Conservation (phyloP, 2,797 vertebrate genomes). For the Tympanoctomys barrerae region DNA sequence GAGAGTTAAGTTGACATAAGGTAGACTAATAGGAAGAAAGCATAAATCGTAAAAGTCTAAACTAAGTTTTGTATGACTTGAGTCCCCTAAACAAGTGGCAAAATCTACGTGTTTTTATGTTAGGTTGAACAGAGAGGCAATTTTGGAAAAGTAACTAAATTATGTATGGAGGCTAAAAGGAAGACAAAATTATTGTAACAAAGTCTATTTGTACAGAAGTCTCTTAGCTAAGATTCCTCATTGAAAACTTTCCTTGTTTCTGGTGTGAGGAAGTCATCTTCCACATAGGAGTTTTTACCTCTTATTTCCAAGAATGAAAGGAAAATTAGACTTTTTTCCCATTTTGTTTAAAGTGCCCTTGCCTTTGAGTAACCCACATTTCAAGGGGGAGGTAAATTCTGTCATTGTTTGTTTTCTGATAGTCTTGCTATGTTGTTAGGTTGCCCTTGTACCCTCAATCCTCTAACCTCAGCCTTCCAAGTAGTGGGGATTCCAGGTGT, state of each 20-base stretch:
- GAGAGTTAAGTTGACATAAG: constrained; percentile 8
- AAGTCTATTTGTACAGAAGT: not conserved
- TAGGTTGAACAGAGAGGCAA: not conserved
- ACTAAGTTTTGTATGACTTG: not conserved
- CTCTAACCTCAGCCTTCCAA: not conserved
- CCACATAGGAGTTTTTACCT: not conserved
- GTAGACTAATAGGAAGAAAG: not conserved
- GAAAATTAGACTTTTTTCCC: not conserved
- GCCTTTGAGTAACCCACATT: not conserved
- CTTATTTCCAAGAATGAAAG: not conserved
- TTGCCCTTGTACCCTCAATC: too few relatives aligned
- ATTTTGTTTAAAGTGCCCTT: not conserved
- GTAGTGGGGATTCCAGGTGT: not conserved
- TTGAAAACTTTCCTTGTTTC: not conserved
- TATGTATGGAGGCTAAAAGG: not conserved
- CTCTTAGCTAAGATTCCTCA: not conserved
- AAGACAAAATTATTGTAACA: constrained; percentile 13
- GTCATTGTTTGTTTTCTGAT: too few relatives aligned
- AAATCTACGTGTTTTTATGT: not conserved
- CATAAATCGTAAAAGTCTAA: not conserved
- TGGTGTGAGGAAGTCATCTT: not conserved
- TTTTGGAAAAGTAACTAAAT: constrained; percentile 11
- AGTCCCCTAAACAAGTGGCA: not conserved
- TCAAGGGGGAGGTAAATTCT: not conserved
- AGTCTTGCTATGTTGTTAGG: too few relatives aligned